Evolutionary conservation across 2,888 invertebrate genomes (phyloP).

Genomic region (Boloria selene): DNA sequence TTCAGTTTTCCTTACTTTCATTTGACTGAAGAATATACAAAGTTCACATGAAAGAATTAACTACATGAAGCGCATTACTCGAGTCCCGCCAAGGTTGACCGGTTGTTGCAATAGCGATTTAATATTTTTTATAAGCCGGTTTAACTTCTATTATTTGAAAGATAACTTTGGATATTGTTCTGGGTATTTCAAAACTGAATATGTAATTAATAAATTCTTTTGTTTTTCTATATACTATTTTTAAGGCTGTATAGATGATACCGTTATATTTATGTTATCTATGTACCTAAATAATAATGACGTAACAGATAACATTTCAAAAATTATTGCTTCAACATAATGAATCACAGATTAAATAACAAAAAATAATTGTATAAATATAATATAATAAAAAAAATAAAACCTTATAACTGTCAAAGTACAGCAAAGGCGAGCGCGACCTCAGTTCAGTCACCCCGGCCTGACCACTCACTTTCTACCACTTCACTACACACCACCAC

Average conservation of each 20-base stretch:
- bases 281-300: neutral
- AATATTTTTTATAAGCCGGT: conserved; percentile 46
- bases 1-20: conserved; percentile 1
- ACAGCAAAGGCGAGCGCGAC: conserved; percentile 25
- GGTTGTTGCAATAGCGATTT: conserved; percentile 55
- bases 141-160: conserved; percentile 16
- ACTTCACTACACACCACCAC: conserved; percentile 28
- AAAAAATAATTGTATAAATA: conserved; percentile 3
- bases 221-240: neutral
- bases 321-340: neutral
- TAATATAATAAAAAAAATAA: conserved; percentile 19
- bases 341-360: conserved; percentile 5
- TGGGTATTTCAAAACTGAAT: neutral
- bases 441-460: conserved; percentile 68
- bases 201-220: too few species aligned
- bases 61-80: conserved; percentile 32
- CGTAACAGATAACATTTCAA: neutral
- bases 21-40: conserved; percentile 7
- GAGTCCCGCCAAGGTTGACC: conserved; percentile 53
- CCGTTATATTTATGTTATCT: conserved; percentile 10
- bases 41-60: conserved; percentile 20
- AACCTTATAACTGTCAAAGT: conserved; percentile 31
- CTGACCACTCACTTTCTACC: conserved; percentile 33
- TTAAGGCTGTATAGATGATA: conserved; percentile 6
- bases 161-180: neutral